Conservation (phyloP, 2,888 invertebrate species). For the Byasa hedistus region DNA sequence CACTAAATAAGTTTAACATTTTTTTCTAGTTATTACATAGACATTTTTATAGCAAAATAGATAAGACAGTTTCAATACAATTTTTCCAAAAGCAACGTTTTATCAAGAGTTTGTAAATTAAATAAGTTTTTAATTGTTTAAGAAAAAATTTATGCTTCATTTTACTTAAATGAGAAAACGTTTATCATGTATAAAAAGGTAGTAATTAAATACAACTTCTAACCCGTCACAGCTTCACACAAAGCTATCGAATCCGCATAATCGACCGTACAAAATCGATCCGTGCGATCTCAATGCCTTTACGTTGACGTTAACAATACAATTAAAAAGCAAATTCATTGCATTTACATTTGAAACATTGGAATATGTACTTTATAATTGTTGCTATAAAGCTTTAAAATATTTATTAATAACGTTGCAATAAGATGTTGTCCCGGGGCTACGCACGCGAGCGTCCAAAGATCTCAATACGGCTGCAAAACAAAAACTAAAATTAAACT, state of each 20-base stretch:
- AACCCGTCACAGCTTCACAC: conserved; percentile 28
- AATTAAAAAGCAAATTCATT: conserved; percentile 72
- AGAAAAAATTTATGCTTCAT: too few relatives aligned
- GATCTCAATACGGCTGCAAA: conserved; percentile 74
- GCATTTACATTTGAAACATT: conserved; percentile 30
- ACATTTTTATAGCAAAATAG: background rate
- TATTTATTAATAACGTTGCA: conserved; percentile 11
- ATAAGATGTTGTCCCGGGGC: conserved; percentile 52
- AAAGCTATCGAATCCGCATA: conserved; percentile 43
- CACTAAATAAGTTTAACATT: background rate
- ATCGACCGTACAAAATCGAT: conserved; percentile 70
- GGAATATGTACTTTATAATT: conserved; percentile 42
- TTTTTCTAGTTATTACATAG: background rate
- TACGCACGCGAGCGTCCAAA: conserved; percentile 62
- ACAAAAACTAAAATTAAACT: conserved; percentile 73
- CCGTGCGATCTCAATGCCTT: conserved; percentile 78
- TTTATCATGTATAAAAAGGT: conserved; percentile 19
- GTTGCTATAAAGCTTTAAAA: conserved; percentile 35
- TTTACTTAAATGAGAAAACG: conserved; percentile 9
- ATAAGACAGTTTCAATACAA: too few relatives aligned
- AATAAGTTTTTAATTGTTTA: background rate
- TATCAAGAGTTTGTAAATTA: background rate
- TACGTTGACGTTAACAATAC: conserved; percentile 75
- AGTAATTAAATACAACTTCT: conserved; percentile 33
- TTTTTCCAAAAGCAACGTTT: background rate